phyloP scores from a whole-genome alignment of 2,113 vertebrate species.

The Uria aalge region DNA sequence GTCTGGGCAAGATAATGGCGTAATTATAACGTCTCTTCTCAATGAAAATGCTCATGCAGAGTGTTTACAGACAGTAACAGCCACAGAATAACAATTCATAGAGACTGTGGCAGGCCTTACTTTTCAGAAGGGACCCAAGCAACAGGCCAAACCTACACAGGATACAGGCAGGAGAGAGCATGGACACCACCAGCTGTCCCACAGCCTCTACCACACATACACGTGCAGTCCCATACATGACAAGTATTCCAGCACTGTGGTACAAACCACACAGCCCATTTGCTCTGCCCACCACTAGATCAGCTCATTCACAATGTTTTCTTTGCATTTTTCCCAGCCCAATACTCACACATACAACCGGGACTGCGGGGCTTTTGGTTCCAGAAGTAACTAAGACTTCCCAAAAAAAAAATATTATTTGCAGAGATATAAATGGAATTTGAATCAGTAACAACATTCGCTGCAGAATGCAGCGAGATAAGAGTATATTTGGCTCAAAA shows the following conservation, averaged over 20 bases:
- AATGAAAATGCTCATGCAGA: neutral
- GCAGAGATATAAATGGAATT: neutral
- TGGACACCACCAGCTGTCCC: neutral
- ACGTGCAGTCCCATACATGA: accelerated
- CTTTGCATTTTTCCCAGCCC: neutral
- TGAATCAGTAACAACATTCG: neutral
- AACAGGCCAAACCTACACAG: neutral
- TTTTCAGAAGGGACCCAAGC: neutral
- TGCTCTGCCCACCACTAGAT: neutral
- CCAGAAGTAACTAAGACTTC: neutral
- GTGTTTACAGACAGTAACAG: neutral
- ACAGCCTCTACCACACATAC: accelerated
- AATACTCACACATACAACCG: accelerated
- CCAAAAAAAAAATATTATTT: neutral
- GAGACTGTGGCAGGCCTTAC: neutral
- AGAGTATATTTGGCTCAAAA: neutral
- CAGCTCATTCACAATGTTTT: neutral
- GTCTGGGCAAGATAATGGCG: neutral
- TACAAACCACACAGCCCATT: neutral
- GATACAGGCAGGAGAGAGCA: neutral
- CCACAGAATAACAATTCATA: neutral
- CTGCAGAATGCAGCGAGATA: neutral
- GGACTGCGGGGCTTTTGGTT: neutral
- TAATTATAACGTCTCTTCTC: neutral
- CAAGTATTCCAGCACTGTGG: neutral